Evolutionary conservation across 37 sponge, comb jelly and placozoan species (phyloP), one percentile per base, ranked within the genome.

Genomic region (Beroe ovata): DNA sequence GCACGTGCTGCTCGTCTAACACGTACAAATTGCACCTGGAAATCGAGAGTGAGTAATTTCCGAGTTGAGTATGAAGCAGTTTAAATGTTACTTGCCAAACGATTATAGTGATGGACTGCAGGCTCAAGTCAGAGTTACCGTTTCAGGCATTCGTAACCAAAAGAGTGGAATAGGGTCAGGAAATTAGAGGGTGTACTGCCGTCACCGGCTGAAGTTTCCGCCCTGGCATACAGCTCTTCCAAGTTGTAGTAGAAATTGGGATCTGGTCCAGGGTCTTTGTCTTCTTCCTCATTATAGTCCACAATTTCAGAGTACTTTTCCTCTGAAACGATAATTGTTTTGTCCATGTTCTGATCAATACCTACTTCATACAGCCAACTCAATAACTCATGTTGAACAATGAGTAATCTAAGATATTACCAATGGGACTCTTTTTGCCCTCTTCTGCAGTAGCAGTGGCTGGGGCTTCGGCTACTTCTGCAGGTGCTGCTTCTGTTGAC

Each of bases 91-190:
- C n/a, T n/a, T n/a, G n/a, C n/a, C n/a, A n/a, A n/a, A n/a, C n/a
- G n/a, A n/a, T n/a, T n/a, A n/a, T n/a, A n/a, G n/a, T n/a, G n/a
- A n/a, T n/a, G n/a, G n/a, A n/a, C n/a, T n/a, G n/a, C n/a, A n/a
- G n/a, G n/a, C n/a, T n/a, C n/a, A n/a, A n/a, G n/a, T n/a, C n/a
- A n/a, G n/a, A n/a, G n/a, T 66, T 19, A 92, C 29, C 94, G 88
- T 64, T 93, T 94, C 90, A 92, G 92, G 72, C 94, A 95, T 88
- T 98, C 99, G 64, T 94, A 98, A 25, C 99, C 99, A 91, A 94
- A 98, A 25, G 96, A 95, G 64, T 95, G 95, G 60, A 94, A 93
- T 37, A 33, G 28, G 30, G 60, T 64, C 34, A 90, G 39, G 71
- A 71, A 90, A 38, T 71, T 71, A 22, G 59, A 39, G 30, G 72